These are phyloP conservation scores for Agrotis segetum DNA, from an alignment of 2,888 invertebrate genomes.

Conservation along the genomic window DNA sequence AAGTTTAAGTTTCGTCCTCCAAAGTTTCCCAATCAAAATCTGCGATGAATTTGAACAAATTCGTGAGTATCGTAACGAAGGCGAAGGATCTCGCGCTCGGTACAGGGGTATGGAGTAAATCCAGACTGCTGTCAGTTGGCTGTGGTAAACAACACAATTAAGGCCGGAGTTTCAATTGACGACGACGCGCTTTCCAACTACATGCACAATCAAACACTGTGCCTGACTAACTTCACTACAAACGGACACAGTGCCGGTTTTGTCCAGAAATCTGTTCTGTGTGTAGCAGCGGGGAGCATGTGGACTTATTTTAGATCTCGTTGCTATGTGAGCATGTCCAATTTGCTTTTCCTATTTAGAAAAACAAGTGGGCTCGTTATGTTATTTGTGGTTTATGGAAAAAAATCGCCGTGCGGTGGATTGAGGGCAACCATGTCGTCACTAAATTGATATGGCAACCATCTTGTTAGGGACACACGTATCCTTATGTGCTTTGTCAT, in stretches of 20 bases:
- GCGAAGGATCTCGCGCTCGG: conserved; percentile 48
- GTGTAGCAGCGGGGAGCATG: conserved; percentile 27
- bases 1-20: not conserved
- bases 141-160: conserved; percentile 84
- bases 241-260: conserved; percentile 54
- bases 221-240: conserved; percentile 5
- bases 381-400: conserved; percentile 53
- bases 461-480: conserved; percentile 45
- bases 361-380: conserved; percentile 66
- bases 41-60: conserved; percentile 17
- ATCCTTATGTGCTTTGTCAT: conserved; percentile 39
- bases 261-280: conserved; percentile 17
- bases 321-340: conserved; percentile 66
- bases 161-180: conserved; percentile 76
- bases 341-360: conserved; percentile 68
- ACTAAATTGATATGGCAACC: conserved; percentile 43
- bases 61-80: conserved; percentile 2
- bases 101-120: conserved; percentile 72
- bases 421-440: conserved; percentile 35
- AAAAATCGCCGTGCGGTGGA: conserved; percentile 49
- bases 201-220: conserved; percentile 42
- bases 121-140: conserved; percentile 74
- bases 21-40: conserved; percentile 1
- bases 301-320: conserved; percentile 64
- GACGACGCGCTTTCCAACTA: conserved; percentile 65